Conservation (phyloP, 2,797 vertebrate species). For the Acipenser ruthenus region DNA sequence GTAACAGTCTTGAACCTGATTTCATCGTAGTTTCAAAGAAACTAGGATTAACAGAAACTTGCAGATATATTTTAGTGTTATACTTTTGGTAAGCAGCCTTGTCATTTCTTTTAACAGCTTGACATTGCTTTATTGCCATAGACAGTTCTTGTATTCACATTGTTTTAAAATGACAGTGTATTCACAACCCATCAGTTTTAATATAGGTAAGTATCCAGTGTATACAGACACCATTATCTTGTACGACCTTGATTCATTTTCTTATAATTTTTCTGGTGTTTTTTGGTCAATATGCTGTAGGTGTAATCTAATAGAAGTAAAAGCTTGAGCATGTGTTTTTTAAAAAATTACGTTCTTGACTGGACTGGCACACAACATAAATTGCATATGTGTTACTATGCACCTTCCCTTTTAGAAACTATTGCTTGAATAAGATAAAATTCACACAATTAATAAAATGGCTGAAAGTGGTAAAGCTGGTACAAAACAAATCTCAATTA, state of each 20-base stretch:
- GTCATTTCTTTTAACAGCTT: constrained; percentile 27
- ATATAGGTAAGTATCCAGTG: constrained; percentile 28
- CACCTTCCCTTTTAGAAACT: constrained; percentile 79
- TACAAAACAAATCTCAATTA: constrained; percentile 85
- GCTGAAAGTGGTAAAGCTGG: constrained; percentile 89
- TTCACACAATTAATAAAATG: constrained; percentile 78
- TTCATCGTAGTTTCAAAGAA: constrained; percentile 45
- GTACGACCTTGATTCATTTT: not conserved
- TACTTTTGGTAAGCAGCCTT: constrained; percentile 6
- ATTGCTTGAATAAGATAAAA: constrained; percentile 93
- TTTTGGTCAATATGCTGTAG: constrained; percentile 25
- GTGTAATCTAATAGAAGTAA: constrained; percentile 73
- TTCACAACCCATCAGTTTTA: constrained; percentile 8
- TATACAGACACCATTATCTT: constrained; percentile 13
- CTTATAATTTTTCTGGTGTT: too few relatives aligned
- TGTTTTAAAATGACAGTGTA: constrained; percentile 10
- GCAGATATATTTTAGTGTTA: not conserved
- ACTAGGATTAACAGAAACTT: constrained; percentile 30
- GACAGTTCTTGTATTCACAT: constrained; percentile 7
- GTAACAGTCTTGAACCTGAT: constrained; percentile 70
- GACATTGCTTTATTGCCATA: constrained; percentile 31
- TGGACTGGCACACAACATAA: constrained; percentile 87
- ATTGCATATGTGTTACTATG: constrained; percentile 92
- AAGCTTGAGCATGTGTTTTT: constrained; percentile 58
- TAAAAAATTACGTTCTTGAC: constrained; percentile 52